A percentile compares a stretch with the other conserved stretches of the same genome.
These are phyloP conservation scores for Cricetomys ansorgei DNA, from an alignment of 2,113 vertebrate genomes.

Conservation along the genomic window DNA sequence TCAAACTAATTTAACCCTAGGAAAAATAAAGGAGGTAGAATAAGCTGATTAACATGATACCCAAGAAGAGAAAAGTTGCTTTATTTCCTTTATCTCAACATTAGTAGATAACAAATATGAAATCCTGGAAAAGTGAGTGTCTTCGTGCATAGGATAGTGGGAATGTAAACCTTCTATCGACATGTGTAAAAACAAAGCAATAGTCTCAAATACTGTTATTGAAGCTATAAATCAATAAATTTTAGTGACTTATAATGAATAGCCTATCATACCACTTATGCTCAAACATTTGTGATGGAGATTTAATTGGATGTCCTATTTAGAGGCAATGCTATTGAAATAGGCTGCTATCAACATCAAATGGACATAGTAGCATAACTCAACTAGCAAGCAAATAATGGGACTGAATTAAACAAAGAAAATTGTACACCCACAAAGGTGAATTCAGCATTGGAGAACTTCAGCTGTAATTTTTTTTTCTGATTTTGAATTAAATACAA, in stretches of 20 bases:
- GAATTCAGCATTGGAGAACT: slow-evolving; percentile 74
- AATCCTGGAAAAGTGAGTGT: not conserved
- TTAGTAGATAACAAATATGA: not conserved
- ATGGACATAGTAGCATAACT: slow-evolving; percentile 54
- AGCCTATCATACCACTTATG: not conserved
- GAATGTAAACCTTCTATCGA: not conserved
- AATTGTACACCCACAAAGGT: slow-evolving; percentile 78
- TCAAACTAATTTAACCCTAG: not conserved
- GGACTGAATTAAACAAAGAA: slow-evolving; percentile 75
- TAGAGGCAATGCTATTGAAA: slow-evolving; percentile 62
- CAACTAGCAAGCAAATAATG: slow-evolving; percentile 69
- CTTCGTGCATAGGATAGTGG: not conserved
- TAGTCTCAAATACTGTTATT: slow-evolving; percentile 37
- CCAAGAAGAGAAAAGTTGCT: not conserved
- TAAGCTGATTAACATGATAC: not conserved
- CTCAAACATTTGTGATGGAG: slow-evolving; percentile 40
- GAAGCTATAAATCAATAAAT: slow-evolving; percentile 54
- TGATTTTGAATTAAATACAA: slow-evolving; percentile 79
- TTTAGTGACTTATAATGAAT: slow-evolving; percentile 55
- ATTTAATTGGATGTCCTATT: slow-evolving; percentile 65
- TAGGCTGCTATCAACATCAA: slow-evolving; percentile 62
- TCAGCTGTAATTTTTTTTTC: slow-evolving; percentile 73
- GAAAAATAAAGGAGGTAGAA: not conserved
- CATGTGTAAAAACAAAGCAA: slow-evolving; percentile 15
- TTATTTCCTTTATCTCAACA: not conserved